Evolutionary conservation across 2,113 vertebrate genomes (phyloP).

Genomic region (Psittacus erithacus): DNA sequence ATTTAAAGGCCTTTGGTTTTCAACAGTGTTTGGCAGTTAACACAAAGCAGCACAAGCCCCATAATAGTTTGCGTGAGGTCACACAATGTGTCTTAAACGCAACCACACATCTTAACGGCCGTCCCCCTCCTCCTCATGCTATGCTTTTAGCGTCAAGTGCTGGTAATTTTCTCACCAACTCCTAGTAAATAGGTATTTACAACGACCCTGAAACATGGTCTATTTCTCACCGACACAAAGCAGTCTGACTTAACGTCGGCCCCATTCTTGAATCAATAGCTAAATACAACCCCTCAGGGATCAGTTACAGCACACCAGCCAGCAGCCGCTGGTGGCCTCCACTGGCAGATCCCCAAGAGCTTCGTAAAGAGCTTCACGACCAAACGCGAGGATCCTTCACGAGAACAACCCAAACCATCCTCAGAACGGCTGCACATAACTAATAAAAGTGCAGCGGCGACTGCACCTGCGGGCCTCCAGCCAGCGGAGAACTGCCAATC

Average conservation of each 20-base stretch:
- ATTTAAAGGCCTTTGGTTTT: background rate
- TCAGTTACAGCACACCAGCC: rapidly evolving
- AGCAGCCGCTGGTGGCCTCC: background rate
- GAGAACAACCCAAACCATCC: rapidly evolving
- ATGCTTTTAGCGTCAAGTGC: rapidly evolving
- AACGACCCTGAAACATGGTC: rapidly evolving
- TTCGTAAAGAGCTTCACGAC: background rate
- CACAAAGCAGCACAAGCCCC: background rate
- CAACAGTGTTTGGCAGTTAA: background rate
- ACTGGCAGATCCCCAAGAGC: background rate
- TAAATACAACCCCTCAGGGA: rapidly evolving
- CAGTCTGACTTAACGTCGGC: rapidly evolving
- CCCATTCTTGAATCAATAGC: rapidly evolving
- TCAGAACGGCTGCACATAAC: background rate
- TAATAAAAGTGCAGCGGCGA: background rate
- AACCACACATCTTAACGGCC: background rate
- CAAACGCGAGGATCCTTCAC: rapidly evolving
- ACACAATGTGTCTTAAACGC: rapidly evolving
- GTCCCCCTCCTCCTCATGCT: rapidly evolving
- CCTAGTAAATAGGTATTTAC: background rate
- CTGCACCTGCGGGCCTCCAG: background rate
- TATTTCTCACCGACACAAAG: background rate
- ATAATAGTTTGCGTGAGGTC: rapidly evolving
- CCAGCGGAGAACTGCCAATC: background rate
- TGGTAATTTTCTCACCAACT: background rate